Evolutionary conservation across 1,140 invertebrate species (phyloP).

Genomic region (Drosophila ironensis): DNA sequence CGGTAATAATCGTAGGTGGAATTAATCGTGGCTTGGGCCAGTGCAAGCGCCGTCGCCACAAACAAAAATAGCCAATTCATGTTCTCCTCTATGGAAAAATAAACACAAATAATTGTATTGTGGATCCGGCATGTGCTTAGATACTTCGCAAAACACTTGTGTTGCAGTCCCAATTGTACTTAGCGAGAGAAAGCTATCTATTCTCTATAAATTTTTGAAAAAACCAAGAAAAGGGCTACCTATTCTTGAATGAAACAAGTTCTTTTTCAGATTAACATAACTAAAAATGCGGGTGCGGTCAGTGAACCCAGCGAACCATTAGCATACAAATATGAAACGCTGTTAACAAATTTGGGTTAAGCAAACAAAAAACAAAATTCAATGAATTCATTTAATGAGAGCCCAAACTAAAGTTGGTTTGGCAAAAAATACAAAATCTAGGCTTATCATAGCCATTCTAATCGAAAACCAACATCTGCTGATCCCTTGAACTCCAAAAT

Average conservation of each 20-base stretch:
- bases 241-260: not conserved
- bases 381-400: not conserved
- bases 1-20: slow-evolving; percentile 82
- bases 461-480: not conserved
- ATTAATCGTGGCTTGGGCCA: slow-evolving; percentile 3
- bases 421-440: not conserved
- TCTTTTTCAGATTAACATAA: not conserved
- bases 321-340: not conserved
- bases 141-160: too few species aligned
- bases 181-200: too few species aligned
- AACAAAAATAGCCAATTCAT: slow-evolving; percentile 48
- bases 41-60: slow-evolving; percentile 16
- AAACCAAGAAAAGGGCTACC: not conserved
- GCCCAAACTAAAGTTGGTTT: not conserved
- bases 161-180: too few species aligned
- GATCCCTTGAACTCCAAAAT: not conserved
- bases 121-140: too few species aligned
- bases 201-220: too few species aligned
- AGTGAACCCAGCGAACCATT: not conserved
- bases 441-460: not conserved
- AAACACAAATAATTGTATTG: not conserved
- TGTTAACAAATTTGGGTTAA: not conserved
- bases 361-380: not conserved
- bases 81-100: slow-evolving; percentile 5
- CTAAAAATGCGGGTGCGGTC: not conserved